A percentile compares a stretch with the other conserved stretches of the same genome.
Evolutionary conservation across 2,113 vertebrate genomes (phyloP).

Genomic region (Marcusenius ussheri): DNA sequence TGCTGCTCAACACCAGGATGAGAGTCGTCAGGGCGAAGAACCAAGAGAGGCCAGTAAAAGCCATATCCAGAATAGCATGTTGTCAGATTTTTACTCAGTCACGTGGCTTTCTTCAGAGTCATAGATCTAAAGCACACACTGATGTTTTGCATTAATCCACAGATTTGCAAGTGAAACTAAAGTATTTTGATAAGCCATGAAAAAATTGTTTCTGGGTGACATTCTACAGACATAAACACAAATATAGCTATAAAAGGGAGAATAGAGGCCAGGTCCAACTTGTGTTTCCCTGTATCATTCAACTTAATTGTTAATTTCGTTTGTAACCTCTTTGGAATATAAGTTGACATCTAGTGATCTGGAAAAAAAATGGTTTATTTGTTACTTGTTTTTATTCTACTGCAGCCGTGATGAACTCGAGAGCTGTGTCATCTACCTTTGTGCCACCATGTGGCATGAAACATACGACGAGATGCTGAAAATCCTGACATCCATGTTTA

Average conservation of each 20-base stretch:
- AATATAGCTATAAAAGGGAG: not conserved
- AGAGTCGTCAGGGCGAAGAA: constrained; percentile 48
- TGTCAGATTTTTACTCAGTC: not conserved
- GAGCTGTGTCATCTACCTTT: constrained; percentile 62
- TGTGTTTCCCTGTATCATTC: not conserved
- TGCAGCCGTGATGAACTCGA: constrained; percentile 48
- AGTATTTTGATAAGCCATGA: not conserved
- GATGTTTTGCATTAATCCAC: not conserved
- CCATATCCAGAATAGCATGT: not conserved
- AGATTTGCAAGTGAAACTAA: not conserved
- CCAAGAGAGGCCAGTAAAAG: constrained; percentile 45
- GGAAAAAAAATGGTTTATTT: not conserved
- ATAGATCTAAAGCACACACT: not conserved
- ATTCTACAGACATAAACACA: not conserved
- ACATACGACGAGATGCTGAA: constrained; percentile 72
- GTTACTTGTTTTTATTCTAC: constrained; percentile 4
- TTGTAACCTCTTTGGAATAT: not conserved
- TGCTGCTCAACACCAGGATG: constrained; percentile 66
- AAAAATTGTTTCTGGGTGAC: not conserved
- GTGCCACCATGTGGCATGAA: constrained; percentile 75
- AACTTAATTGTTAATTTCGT: not conserved
- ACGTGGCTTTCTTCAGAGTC: not conserved
- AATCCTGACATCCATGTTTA: constrained; percentile 70
- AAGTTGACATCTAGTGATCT: not conserved
- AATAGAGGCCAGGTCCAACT: not conserved